Conservation (phyloP, 2,797 vertebrate genomes). For the Urocyon cinereoargenteus region DNA sequence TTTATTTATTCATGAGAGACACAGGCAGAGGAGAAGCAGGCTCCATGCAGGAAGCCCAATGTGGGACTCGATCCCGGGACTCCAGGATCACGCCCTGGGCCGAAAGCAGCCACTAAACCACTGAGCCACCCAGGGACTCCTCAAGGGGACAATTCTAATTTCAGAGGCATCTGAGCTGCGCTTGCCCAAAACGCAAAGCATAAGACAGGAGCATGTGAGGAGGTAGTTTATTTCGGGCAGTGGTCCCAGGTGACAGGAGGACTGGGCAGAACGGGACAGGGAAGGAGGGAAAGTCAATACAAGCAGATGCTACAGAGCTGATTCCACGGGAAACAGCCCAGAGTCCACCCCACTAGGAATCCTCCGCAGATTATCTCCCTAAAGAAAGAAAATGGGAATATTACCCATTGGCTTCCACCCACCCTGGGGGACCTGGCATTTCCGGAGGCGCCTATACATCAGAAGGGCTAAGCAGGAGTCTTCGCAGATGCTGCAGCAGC, state of each 20-base stretch:
- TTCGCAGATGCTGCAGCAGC: background rate
- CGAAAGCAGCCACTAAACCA: too few relatives aligned
- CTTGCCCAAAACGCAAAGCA: background rate
- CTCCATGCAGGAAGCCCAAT: too few relatives aligned
- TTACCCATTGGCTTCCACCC: background rate
- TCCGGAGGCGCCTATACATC: background rate
- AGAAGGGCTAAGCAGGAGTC: background rate
- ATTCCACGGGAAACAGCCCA: background rate
- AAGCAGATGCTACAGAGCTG: accelerated
- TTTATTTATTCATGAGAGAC: too few relatives aligned
- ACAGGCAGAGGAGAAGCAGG: too few relatives aligned
- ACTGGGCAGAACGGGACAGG: background rate
- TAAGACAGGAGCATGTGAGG: background rate
- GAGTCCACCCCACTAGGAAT: too few relatives aligned
- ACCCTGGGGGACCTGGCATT: background rate
- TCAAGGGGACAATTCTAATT: background rate
- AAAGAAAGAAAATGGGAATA: background rate
- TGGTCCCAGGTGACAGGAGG: background rate
- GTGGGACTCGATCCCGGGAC: too few relatives aligned
- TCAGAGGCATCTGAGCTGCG: background rate
- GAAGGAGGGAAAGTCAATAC: background rate
- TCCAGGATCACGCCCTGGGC: too few relatives aligned
- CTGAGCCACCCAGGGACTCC: too few relatives aligned
- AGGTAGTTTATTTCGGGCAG: background rate
- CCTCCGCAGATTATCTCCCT: background rate